A percentile compares a stretch with the other conserved stretches of the same genome.
Evolutionary conservation across 2,797 vertebrate genomes (phyloP).

Genomic region (Acanthurus leucopareius): DNA sequence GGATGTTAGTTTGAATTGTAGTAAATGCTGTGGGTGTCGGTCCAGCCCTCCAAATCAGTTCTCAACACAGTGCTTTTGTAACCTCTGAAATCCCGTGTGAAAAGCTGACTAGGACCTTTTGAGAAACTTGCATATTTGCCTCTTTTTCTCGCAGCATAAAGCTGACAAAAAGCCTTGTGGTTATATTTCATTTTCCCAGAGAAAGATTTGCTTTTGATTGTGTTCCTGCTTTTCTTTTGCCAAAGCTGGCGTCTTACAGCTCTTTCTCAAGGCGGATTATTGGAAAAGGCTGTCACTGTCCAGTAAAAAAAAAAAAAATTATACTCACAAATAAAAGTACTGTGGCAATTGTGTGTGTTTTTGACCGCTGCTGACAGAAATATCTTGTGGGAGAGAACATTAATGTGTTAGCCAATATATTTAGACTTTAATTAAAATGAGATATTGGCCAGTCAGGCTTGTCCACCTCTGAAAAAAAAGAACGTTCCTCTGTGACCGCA

Average conservation of each 20-base stretch:
- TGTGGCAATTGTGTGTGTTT: constrained; percentile 24
- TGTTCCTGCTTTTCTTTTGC: constrained; percentile 59
- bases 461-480: constrained; percentile 6
- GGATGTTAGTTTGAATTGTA: constrained; percentile 69
- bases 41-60: constrained; percentile 62
- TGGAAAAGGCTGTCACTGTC: constrained; percentile 68
- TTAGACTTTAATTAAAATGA: constrained; percentile 40
- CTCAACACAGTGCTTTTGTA: constrained; percentile 72
- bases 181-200: constrained; percentile 70
- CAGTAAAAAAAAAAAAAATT: constrained; percentile 28
- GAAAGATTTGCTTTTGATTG: constrained; percentile 71
- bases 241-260: constrained; percentile 60
- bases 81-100: constrained; percentile 72
- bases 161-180: constrained; percentile 72
- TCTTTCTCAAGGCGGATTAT: constrained; percentile 68
- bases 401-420: constrained; percentile 29
- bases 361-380: constrained; percentile 55
- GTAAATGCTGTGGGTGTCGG: constrained; percentile 55
- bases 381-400: constrained; percentile 27
- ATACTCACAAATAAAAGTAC: constrained; percentile 53
- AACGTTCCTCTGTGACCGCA: constrained; percentile 23
- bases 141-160: constrained; percentile 62
- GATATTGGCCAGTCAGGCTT: constrained; percentile 35
- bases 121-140: constrained; percentile 70
- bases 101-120: constrained; percentile 78